Conservation (phyloP, 2,797 vertebrate genomes). For the Eulemur albifrons region DNA sequence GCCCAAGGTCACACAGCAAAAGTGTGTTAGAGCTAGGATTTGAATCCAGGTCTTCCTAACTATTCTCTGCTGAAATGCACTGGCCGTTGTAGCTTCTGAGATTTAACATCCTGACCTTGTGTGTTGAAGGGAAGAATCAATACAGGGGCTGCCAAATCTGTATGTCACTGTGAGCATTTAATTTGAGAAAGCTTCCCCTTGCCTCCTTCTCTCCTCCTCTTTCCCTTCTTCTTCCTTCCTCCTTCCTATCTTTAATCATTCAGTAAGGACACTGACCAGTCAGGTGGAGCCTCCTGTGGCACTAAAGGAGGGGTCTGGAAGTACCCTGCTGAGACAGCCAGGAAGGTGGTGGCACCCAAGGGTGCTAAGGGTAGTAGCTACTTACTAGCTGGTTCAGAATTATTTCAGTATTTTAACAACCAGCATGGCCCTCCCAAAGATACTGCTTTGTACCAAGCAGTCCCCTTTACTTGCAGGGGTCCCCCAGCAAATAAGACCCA, state of each 20-base stretch:
- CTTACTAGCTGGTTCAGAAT: neutral
- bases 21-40: neutral
- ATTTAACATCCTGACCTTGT: neutral
- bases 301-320: neutral
- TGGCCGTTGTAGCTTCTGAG: neutral
- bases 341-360: neutral
- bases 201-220: too few species aligned
- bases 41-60: neutral
- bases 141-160: neutral
- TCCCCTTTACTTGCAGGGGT: too few species aligned
- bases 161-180: neutral
- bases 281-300: neutral
- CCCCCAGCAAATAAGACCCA: neutral
- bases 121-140: neutral
- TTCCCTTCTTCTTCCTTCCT: neutral
- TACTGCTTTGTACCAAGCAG: neutral
- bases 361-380: neutral
- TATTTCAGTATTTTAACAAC: neutral
- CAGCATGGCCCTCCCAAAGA: neutral
- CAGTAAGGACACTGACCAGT: neutral
- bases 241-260: neutral
- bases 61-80: neutral
- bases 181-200: neutral
- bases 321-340: neutral
- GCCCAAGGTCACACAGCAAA: slow-evolving; percentile 6